phyloP scores from a whole-genome alignment of 2,797 vertebrate species.

The Gambusia yucatana region DNA sequence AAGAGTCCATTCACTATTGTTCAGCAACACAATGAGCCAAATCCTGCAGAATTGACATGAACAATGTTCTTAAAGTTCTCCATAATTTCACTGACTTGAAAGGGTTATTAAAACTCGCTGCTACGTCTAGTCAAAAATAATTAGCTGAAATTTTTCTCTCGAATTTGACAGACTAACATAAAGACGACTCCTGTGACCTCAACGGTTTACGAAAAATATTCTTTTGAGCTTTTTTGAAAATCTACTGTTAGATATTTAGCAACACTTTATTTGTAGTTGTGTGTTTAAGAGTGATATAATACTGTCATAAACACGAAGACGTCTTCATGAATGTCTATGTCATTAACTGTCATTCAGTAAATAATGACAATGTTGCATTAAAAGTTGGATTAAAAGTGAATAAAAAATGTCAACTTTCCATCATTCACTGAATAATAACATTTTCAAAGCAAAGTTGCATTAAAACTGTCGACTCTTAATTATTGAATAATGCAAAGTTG shows the following conservation, averaged over 20 bases:
- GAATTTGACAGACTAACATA: neutral
- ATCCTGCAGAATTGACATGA: neutral
- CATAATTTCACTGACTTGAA: neutral
- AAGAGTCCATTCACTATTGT: conserved; percentile 44
- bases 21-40: conserved; percentile 10
- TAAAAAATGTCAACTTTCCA: no score
- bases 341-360: no score
- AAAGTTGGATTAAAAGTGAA: no score
- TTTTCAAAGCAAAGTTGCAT: no score
- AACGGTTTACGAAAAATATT: neutral
- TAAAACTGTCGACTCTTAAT: no score
- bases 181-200: neutral
- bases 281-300: no score
- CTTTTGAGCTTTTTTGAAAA: neutral
- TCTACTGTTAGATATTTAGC: neutral
- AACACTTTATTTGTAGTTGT: no score
- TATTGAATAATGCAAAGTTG: no score
- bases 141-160: neutral
- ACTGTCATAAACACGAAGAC: no score
- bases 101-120: conserved; percentile 1
- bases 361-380: no score
- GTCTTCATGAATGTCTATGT: no score
- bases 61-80: conserved; percentile 2
- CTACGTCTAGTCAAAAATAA: conserved; percentile 5
- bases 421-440: no score